Percentiles rank a stretch among this genome's conserved stretches.
Conservation (phyloP, 2,888 invertebrate genomes). For the Sturmia bella region DNA sequence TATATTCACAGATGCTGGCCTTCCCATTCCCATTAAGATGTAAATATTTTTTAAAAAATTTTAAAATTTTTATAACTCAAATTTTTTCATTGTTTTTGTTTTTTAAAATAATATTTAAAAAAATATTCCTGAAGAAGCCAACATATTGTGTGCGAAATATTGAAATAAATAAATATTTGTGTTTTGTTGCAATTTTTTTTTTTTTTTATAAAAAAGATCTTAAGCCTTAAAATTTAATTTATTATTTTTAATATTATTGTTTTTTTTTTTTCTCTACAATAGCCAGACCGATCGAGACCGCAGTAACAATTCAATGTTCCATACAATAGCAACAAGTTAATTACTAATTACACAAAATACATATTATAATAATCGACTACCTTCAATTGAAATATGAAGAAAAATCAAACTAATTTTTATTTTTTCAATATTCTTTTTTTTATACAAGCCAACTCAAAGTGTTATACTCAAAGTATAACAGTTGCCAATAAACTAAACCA, state of each 20-base stretch:
- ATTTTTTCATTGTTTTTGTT: too few relatives aligned
- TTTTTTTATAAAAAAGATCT: too few relatives aligned
- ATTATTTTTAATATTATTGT: constrained; percentile 17
- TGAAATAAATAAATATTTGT: too few relatives aligned
- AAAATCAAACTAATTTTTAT: constrained; percentile 31
- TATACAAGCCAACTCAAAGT: constrained; percentile 38
- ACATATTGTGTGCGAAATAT: too few relatives aligned
- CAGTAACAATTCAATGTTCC: constrained; percentile 66
- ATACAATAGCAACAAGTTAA: constrained; percentile 55
- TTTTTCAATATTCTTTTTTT: constrained; percentile 58
- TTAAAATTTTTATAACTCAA: too few relatives aligned
- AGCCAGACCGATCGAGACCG: constrained; percentile 41
- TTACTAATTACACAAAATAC: constrained; percentile 24
- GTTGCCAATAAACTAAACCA: constrained; percentile 42
- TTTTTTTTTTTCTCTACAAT: constrained; percentile 42
- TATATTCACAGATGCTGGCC: too few relatives aligned
- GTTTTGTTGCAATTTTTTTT: too few relatives aligned
- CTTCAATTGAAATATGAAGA: constrained; percentile 41
- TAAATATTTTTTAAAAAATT: too few relatives aligned
- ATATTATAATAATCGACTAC: constrained; percentile 36
- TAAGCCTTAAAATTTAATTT: too few relatives aligned
- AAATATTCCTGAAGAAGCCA: too few relatives aligned
- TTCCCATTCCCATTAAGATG: too few relatives aligned
- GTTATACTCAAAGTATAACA: constrained; percentile 62
- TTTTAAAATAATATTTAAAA: too few relatives aligned